Conservation (phyloP, 2,797 vertebrate genomes). For the Etheostoma nigrum region DNA sequence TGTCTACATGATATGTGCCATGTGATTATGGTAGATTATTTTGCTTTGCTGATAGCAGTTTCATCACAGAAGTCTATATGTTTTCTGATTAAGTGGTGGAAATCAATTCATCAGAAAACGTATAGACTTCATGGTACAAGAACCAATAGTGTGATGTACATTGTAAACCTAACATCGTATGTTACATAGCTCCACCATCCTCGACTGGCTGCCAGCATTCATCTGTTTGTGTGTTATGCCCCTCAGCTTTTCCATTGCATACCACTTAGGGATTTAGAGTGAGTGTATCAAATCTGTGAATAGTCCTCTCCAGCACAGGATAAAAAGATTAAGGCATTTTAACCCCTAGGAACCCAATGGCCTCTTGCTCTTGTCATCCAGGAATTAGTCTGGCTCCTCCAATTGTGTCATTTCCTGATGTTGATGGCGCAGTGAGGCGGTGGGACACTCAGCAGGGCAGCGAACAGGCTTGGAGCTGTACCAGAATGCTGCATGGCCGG, state of each 20-base stretch:
- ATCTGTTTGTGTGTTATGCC: conserved; percentile 64
- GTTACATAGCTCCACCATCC: conserved; percentile 34
- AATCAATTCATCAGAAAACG: conserved; percentile 20
- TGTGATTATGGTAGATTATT: conserved; percentile 23
- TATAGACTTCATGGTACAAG: background rate
- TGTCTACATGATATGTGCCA: conserved; percentile 13
- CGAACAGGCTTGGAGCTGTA: conserved; percentile 57
- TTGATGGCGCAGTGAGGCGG: conserved; percentile 52
- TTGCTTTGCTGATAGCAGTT: conserved; percentile 18
- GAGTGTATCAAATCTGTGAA: conserved; percentile 83
- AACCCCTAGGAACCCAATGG: conserved; percentile 73
- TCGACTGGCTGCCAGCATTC: conserved; percentile 54
- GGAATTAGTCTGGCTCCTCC: conserved; percentile 72
- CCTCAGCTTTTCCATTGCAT: conserved; percentile 54
- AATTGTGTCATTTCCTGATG: conserved; percentile 64
- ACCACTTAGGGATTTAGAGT: conserved; percentile 79
- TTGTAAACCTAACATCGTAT: conserved; percentile 31
- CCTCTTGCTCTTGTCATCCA: conserved; percentile 67
- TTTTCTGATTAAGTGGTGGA: background rate
- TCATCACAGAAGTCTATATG: background rate
- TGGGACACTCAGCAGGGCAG: conserved; percentile 52
- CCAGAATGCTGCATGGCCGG: conserved; percentile 55
- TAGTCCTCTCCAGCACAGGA: conserved; percentile 77
- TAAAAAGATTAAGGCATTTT: conserved; percentile 86
- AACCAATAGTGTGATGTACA: conserved; percentile 4